Evolutionary conservation across 2,888 invertebrate genomes (phyloP).

Genomic region (Ichneumoninae sp.): DNA sequence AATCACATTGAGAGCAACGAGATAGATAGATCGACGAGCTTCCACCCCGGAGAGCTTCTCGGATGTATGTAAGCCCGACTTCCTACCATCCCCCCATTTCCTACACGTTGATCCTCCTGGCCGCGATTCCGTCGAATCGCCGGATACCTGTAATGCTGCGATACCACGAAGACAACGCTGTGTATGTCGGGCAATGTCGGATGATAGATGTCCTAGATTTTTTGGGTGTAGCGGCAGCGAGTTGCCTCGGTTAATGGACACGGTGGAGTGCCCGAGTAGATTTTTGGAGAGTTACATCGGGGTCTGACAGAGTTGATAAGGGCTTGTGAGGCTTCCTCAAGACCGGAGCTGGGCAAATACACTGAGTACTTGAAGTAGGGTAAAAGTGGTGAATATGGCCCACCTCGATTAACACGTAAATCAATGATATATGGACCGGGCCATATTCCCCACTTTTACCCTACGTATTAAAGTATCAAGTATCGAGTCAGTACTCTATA

Average conservation of each 20-base stretch:
- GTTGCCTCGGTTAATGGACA: constrained; percentile 46
- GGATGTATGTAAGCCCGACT: constrained; percentile 2
- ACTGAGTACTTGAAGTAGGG: no score
- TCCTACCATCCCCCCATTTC: background rate
- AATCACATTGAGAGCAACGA: constrained; percentile 79
- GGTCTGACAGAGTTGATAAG: no score
- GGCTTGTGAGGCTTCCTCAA: no score
- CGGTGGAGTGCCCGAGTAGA: background rate
- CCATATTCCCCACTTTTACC: no score
- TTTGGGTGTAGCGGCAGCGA: constrained; percentile 46
- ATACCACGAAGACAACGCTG: background rate
- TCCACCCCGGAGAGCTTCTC: constrained; percentile 21
- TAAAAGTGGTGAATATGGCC: no score
- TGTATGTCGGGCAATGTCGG: constrained; percentile 7
- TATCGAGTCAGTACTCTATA: no score
- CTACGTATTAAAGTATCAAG: no score
- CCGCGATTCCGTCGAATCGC: background rate
- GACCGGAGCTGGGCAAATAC: no score
- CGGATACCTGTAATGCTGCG: background rate
- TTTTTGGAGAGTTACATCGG: no score
- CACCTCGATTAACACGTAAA: no score
- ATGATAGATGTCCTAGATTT: constrained; percentile 61
- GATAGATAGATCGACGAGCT: constrained; percentile 71
- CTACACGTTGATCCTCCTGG: background rate
- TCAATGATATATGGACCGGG: no score